phyloP scores from a whole-genome alignment of 1,140 invertebrate species.

The Papilio aristodemus region DNA sequence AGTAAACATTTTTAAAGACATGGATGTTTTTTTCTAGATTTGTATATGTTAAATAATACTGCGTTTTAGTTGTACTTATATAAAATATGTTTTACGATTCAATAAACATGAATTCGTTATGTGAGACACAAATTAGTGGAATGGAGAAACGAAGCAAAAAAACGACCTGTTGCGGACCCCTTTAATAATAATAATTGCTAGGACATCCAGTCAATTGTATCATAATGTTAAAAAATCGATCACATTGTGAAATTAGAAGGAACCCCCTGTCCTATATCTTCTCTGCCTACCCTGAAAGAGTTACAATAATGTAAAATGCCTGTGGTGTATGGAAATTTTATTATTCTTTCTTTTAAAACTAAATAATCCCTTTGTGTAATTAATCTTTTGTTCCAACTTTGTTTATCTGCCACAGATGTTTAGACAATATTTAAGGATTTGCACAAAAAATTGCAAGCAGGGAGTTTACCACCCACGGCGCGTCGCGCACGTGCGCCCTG shows the following conservation, averaged over 20 bases:
- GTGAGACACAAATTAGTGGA: too few relatives aligned
- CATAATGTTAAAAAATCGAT: too few relatives aligned
- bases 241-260: too few relatives aligned
- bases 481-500: neutral
- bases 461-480: constrained; percentile 4
- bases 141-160: too few relatives aligned
- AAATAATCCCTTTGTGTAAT: constrained; percentile 1
- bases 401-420: constrained; percentile 14
- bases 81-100: too few relatives aligned
- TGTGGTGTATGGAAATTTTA: neutral
- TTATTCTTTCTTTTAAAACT: neutral
- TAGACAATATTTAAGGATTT: neutral
- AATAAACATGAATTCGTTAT: too few relatives aligned
- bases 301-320: neutral
- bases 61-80: neutral
- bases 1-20: constrained; percentile 2
- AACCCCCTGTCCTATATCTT: too few relatives aligned
- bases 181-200: too few relatives aligned
- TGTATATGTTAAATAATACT: neutral
- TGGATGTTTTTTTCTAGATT: neutral
- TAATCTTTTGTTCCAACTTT: constrained; percentile 4
- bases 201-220: too few relatives aligned
- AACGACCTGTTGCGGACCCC: too few relatives aligned
- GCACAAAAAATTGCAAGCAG: constrained; percentile 3
- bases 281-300: neutral